Evolutionary conservation across 2,797 vertebrate genomes (phyloP), one percentile per base, ranked within the genome.

Genomic region (Graptemys geographica): DNA sequence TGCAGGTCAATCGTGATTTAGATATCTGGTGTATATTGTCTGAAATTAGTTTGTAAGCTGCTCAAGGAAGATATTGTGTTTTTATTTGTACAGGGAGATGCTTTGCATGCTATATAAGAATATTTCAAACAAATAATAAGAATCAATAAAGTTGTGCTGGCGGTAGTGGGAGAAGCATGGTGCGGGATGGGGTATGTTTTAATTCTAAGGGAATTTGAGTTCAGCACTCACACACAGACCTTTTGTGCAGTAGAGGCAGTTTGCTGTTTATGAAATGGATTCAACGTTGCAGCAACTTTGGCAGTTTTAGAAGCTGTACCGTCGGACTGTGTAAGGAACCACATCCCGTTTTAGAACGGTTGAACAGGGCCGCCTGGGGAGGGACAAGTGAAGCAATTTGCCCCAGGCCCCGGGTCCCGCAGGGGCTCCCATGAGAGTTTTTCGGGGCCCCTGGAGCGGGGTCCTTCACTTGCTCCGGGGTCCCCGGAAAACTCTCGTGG

Each of bases 161-260:
- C 78, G 84, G 15, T 13, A 88, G 74, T 41, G 86, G 59, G 85
- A 37, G 82, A 83, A 86, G 41, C 44, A 33, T 1, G 8, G 41
- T 57, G 0, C 6, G 1, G 1, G 87, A 27, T 47, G 88, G 31
- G 23, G 1, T 57, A 18, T 0, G 0, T 82, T 83, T 52, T 56
- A 55, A 31, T 41, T 18, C 3, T 55, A 10, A 81, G 74, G 89
- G n/a, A 16, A 31, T 10, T 0, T 2, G 2, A 44, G 10, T 84
- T 13, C 51, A 83, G 51, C 47, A 53, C 51, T 85, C 86, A n/a
- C 81, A 81, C n/a, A 44, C 49, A 79, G 53, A 27, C 9, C 85
- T 6, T 13, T 23, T 37, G 8, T 10, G 5, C 83, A 92, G 16
- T 47, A 47, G 51, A 11, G 25, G 3, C 41, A 41, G 41, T 78